Evolutionary conservation across 2,113 vertebrate species (phyloP), one percentile per base, ranked within the genome.

Genomic region (Symphodus melops): DNA sequence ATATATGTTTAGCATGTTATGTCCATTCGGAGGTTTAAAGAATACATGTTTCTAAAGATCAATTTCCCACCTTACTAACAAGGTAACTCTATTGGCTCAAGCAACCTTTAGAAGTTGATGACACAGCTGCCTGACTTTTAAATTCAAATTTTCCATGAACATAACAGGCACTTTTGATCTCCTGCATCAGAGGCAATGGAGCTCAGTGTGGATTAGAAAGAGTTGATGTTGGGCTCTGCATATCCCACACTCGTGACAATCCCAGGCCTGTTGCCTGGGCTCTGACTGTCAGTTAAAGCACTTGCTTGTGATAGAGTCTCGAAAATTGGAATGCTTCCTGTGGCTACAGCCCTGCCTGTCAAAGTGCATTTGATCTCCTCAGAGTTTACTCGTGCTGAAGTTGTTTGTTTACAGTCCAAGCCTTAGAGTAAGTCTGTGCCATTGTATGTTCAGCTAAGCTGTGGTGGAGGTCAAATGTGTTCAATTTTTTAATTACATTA

Each of bases 311-410:
- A 88, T 86, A 44, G 72, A 62, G 39, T 51, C 83, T 83, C 80
- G 68, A 62, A 85, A 88, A 78, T 63, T 88, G 78, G 82, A 86
- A 80, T 75, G 63, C 76, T 83, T 91, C 84, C 86, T 85, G 88
- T 84, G 77, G 85, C 77, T 77, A 68, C 79, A 86, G 82, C 77
- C 69, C 65, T 9, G 76, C 72, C 89, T 87, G 90, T 90, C 90
- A 85, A 64, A 81, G 83, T 70, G 75, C 75, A 84, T 92, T 85
- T 89, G 68, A 84, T 89, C 83, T 85, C 56, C 54, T 69, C 17
- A 19, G 53, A 81, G 78, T 88, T 88, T 72, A 64, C 81, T 64
- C 73, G 77, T 73, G 68, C 67, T 81, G 72, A 85, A 75, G 73
- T 66, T 69, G 76, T 85, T 92, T 82, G 77, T 87, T 86, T 86